Evolutionary conservation across 2,113 vertebrate genomes (phyloP).

Genomic region (Oceanodroma tethys): DNA sequence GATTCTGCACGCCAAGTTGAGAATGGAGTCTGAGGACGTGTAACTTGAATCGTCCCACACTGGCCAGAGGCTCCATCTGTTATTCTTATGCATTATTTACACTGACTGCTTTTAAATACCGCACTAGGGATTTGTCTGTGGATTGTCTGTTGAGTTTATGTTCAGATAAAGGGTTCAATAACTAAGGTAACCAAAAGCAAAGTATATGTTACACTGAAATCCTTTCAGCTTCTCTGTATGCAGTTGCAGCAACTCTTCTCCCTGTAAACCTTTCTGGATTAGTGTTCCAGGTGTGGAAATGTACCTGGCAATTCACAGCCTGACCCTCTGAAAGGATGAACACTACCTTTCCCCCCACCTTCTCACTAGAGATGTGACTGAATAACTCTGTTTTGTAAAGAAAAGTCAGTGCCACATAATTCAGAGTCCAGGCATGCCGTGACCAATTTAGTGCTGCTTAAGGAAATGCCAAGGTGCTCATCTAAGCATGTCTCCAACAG

Average conservation of each 20-base stretch:
- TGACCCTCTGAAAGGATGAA: neutral
- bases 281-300: neutral
- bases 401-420: neutral
- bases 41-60: neutral
- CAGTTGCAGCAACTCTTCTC: neutral
- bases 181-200: neutral
- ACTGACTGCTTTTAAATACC: neutral
- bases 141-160: neutral
- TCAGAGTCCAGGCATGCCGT: neutral
- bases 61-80: neutral
- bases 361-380: neutral
- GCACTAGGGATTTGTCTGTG: neutral
- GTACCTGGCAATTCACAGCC: neutral
- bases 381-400: neutral
- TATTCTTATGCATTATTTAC: constrained; percentile 11
- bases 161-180: neutral
- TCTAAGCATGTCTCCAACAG: neutral
- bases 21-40: neutral
- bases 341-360: accelerated
- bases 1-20: neutral
- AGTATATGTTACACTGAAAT: neutral
- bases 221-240: neutral
- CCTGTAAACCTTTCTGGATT: neutral
- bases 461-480: accelerated
- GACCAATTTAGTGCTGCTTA: neutral